Evolutionary conservation across 2,113 vertebrate species (phyloP).

Genomic region (Poeciliopsis turrubarensis): DNA sequence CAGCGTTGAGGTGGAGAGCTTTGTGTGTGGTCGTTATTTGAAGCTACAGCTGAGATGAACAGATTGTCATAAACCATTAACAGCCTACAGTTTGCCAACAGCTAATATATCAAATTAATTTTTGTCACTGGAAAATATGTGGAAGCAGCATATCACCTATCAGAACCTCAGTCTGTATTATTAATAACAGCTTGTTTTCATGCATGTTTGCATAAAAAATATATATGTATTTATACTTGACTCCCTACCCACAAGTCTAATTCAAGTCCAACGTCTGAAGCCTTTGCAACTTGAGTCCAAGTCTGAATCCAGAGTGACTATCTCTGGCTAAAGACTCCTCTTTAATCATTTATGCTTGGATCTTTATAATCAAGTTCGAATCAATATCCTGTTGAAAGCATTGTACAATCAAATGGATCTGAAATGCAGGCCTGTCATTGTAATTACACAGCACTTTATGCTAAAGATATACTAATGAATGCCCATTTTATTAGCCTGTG

Average conservation of each 20-base stretch:
- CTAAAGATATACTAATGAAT: constrained; percentile 72
- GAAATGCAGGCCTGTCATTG: constrained; percentile 35
- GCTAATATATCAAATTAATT: too few relatives aligned
- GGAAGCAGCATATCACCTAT: too few relatives aligned
- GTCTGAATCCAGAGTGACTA: not conserved
- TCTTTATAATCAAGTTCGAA: constrained; percentile 54
- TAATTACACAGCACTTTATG: constrained; percentile 72
- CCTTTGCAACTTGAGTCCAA: not conserved
- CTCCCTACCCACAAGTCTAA: not conserved
- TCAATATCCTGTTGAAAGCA: constrained; percentile 64
- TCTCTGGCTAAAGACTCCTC: not conserved
- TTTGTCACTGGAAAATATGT: too few relatives aligned
- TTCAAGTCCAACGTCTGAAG: not conserved
- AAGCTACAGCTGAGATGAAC: not conserved
- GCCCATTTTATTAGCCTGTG: constrained; percentile 64
- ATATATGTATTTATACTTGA: not conserved
- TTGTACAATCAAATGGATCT: constrained; percentile 57
- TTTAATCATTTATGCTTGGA: constrained; percentile 27
- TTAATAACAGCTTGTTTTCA: not conserved
- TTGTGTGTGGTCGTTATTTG: not conserved
- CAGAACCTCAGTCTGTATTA: not conserved
- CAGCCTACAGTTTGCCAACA: too few relatives aligned
- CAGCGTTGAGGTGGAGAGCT: not conserved
- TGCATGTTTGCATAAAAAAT: not conserved
- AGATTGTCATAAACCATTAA: too few relatives aligned